These are phyloP conservation scores for Xanthia icteritia DNA, from an alignment of 2,888 invertebrate species.

Conservation along the genomic window DNA sequence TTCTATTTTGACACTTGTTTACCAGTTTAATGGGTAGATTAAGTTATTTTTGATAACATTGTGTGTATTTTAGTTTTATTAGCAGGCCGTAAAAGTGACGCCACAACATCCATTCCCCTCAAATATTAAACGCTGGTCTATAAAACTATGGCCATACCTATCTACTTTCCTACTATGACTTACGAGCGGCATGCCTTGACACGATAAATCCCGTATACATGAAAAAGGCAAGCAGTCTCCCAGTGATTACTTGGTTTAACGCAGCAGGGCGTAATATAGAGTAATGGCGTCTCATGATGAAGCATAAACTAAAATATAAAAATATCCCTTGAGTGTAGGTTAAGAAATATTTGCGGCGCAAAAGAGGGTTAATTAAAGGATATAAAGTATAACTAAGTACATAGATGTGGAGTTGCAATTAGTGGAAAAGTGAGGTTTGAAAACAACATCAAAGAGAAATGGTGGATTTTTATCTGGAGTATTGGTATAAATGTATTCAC, in stretches of 20 bases:
- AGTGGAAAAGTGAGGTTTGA: constrained; percentile 8
- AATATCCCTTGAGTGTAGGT: constrained; percentile 27
- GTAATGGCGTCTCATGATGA: constrained; percentile 52
- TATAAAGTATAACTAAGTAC: constrained; percentile 4
- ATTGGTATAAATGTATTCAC: background rate
- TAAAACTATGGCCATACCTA: background rate
- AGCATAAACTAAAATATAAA: constrained; percentile 60
- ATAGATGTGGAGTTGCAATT: constrained; percentile 34
- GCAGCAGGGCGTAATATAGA: constrained; percentile 59
- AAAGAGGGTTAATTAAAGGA: constrained; percentile 43
- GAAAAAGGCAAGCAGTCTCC: constrained; percentile 56
- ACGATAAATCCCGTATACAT: constrained; percentile 53
- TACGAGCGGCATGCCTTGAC: constrained; percentile 20
- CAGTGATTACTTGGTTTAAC: constrained; percentile 54
- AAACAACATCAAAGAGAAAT: constrained; percentile 8
- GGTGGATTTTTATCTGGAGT: background rate
- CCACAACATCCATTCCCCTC: background rate
- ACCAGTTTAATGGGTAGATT: background rate
- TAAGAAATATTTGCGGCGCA: constrained; percentile 38
- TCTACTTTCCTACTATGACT: constrained; percentile 17
- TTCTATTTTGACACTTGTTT: background rate
- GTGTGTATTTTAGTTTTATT: background rate
- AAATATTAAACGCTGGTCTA: background rate
- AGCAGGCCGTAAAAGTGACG: background rate
- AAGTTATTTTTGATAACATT: background rate